Evolutionary conservation across 2,113 vertebrate genomes (phyloP), one percentile per base, ranked within the genome.

Genomic region (Neolamprologus caudopunctatus): DNA sequence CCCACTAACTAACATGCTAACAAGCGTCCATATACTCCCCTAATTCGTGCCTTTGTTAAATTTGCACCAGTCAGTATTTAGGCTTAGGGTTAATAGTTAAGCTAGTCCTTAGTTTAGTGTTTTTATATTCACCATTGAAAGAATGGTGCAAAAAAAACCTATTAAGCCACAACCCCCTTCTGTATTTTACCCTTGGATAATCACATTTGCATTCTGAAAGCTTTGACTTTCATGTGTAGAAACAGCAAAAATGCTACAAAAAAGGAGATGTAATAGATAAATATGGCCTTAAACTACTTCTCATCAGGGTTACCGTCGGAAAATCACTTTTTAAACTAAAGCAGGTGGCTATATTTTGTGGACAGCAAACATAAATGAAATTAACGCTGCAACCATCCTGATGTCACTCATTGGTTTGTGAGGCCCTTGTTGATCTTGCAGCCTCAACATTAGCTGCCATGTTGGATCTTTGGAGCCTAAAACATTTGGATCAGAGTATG

Each of bases 101-200:
- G 24, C 42, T 50, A 50, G 42, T 78, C 24, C 45, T 31, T 78
- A 78, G 24, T 47, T 78, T 31, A 12, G 16, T 13, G 26, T 50
- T 78, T 50, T 31, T 78, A 78, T 78, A 7, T 13, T 26, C 6
- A 50, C 42, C 16, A 19, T 78, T 47, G 24, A 31, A 16, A 10
- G 24, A 47, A 78, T 31, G 26, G 42, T 78, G 71, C 71, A 28
- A 5, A 28, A 71, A 71, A 73, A 33, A 13, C 35, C 21, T 73
- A 73, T 45, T 45, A 73, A 17, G 14, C 68, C 40, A 45, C 40
- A 73, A 47, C 40, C 21, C 40, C 40, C 21, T 73, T 17, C 40
- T 73, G 40, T 73, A 73, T 73, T 47, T 73, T 73, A 47, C 45
- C 45, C 10, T 78, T 13, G 45, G 45, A 78, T n/a, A 47, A 78